Evolutionary conservation across 37 sponge, comb jelly and placozoan genomes (phyloP).

Genomic region (Amphimedon queenslandica): DNA sequence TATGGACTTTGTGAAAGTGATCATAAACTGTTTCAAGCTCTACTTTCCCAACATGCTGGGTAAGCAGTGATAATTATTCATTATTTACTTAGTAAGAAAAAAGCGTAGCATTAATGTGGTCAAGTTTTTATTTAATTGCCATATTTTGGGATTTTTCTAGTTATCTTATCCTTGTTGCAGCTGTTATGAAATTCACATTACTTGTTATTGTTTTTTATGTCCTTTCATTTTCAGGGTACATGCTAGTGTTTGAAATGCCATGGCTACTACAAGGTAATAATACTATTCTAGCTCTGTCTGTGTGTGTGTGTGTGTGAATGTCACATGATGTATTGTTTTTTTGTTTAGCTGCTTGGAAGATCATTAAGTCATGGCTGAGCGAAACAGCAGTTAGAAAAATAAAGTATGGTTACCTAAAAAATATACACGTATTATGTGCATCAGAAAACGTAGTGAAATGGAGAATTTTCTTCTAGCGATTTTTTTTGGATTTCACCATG

Average conservation of each 20-base stretch:
- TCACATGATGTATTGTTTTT: neutral
- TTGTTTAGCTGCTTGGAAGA: slow-evolving; percentile 80
- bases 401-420: too few species aligned
- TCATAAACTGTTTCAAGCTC: slow-evolving; percentile 71
- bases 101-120: neutral
- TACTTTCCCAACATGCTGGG: slow-evolving; percentile 74
- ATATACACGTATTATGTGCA: too few species aligned
- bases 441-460: too few species aligned
- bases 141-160: too few species aligned
- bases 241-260: slow-evolving; percentile 79
- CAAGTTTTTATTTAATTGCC: neutral
- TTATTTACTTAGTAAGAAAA: neutral
- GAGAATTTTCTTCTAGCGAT: too few species aligned
- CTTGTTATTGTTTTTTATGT: too few species aligned
- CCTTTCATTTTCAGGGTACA: too few species aligned
- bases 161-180: too few species aligned
- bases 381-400: slow-evolving; percentile 58
- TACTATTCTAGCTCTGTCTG: slow-evolving; percentile 9
- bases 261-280: slow-evolving; percentile 79
- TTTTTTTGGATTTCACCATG: too few species aligned
- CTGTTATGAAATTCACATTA: too few species aligned
- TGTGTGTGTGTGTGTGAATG: too few species aligned
- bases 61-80: slow-evolving; percentile 3
- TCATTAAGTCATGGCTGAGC: slow-evolving; percentile 73
- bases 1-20: slow-evolving; percentile 72